These are phyloP conservation scores for Hemibagrus guttatus DNA, from an alignment of 2,797 vertebrate genomes.

Conservation along the genomic window DNA sequence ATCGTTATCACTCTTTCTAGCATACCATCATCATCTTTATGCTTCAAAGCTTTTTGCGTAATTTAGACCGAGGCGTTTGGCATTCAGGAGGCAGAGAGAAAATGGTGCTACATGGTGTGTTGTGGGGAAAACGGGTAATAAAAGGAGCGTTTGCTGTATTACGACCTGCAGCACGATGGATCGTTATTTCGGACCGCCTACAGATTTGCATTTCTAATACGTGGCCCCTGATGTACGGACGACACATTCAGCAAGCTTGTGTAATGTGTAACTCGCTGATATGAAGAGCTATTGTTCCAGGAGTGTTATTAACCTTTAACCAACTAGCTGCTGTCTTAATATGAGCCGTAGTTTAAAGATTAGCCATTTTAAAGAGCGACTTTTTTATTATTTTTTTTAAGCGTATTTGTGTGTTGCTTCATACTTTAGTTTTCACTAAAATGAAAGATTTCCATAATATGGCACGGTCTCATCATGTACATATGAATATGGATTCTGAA, in stretches of 20 bases:
- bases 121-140: slow-evolving; percentile 13
- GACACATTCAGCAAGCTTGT: not conserved
- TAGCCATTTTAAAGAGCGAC: not conserved
- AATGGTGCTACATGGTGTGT: not conserved
- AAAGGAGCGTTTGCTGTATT: slow-evolving; percentile 2
- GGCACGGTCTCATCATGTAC: not conserved
- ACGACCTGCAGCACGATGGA: not conserved
- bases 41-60: slow-evolving; percentile 18
- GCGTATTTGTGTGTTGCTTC: not conserved
- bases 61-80: slow-evolving; percentile 2
- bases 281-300: not conserved
- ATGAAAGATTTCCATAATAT: not conserved
- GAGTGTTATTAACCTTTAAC: slow-evolving; percentile 45
- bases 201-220: slow-evolving; percentile 1
- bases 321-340: slow-evolving; percentile 19
- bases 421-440: not conserved
- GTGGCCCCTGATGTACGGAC: not conserved
- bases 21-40: not conserved
- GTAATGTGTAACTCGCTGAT: slow-evolving; percentile 48
- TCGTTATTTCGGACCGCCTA: slow-evolving; percentile 13
- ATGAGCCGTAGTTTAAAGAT: slow-evolving; percentile 13
- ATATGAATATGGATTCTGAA: not conserved
- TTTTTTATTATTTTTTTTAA: not conserved
- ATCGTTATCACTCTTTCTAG: not conserved
- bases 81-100: not conserved